Evolutionary conservation across 2,797 vertebrate genomes (phyloP).

Genomic region (Hydrolagus colliei): DNA sequence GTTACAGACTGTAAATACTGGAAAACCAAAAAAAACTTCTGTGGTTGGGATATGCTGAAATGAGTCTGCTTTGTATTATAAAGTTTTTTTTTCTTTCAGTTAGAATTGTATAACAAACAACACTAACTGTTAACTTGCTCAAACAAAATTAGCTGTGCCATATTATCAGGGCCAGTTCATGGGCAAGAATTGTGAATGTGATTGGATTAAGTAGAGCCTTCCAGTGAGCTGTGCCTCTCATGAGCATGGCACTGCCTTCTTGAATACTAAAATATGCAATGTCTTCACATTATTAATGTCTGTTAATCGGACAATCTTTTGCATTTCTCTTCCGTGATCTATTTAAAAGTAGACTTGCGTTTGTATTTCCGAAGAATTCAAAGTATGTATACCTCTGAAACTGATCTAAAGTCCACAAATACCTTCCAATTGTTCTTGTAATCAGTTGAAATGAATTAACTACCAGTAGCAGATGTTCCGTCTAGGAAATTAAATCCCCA

Average conservation of each 20-base stretch:
- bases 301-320: slow-evolving; percentile 32
- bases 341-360: slow-evolving; percentile 20
- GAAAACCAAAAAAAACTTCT: slow-evolving; percentile 43
- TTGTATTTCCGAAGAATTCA: slow-evolving; percentile 22
- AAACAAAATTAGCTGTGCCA: slow-evolving; percentile 43
- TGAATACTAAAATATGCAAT: slow-evolving; percentile 47
- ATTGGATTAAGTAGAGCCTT: not conserved
- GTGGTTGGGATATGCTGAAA: slow-evolving; percentile 42
- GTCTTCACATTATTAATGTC: slow-evolving; percentile 50
- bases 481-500: slow-evolving; percentile 1
- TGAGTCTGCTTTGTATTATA: slow-evolving; percentile 42
- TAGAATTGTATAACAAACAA: slow-evolving; percentile 39
- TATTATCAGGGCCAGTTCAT: slow-evolving; percentile 42
- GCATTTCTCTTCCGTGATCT: not conserved
- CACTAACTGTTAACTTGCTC: slow-evolving; percentile 43
- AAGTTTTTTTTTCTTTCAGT: slow-evolving; percentile 40
- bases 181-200: slow-evolving; percentile 26
- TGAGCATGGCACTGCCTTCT: slow-evolving; percentile 48
- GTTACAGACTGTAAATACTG: slow-evolving; percentile 52
- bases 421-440: slow-evolving; percentile 22
- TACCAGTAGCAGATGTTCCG: not conserved
- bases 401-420: slow-evolving; percentile 24
- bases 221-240: slow-evolving; percentile 38
- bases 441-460: slow-evolving; percentile 15
- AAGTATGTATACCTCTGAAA: slow-evolving; percentile 31